A percentile compares a stretch with the other conserved stretches of the same genome.
phyloP scores from a whole-genome alignment of 2,888 invertebrate species.

The Galerucella pusilla region DNA sequence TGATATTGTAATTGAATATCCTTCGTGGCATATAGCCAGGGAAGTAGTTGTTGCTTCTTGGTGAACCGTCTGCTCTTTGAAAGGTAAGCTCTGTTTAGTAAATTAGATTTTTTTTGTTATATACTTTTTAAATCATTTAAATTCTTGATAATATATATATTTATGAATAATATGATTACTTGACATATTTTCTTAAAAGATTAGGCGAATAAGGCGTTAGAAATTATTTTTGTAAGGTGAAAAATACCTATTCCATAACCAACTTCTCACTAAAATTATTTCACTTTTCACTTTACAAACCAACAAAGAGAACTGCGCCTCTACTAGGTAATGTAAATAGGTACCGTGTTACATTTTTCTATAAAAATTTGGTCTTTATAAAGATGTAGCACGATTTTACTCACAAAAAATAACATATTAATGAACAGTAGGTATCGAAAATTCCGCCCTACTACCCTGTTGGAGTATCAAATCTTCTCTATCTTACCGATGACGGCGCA shows the following conservation, averaged over 20 bases:
- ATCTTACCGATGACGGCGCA: conserved; percentile 11
- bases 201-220: not conserved
- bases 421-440: conserved; percentile 41
- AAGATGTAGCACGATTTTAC: conserved; percentile 44
- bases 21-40: no score
- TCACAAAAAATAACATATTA: conserved; percentile 37
- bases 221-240: conserved; percentile 1
- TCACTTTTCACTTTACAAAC: not conserved
- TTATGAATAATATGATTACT: no score
- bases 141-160: no score
- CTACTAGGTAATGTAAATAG: conserved; percentile 15
- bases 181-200: no score
- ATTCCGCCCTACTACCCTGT: conserved; percentile 59
- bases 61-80: no score
- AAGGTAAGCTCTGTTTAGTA: no score
- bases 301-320: conserved; percentile 9
- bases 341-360: conserved; percentile 50
- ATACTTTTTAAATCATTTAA: no score
- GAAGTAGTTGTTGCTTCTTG: no score
- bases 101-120: no score
- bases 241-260: not conserved
- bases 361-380: conserved; percentile 42
- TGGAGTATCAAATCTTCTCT: conserved; percentile 42
- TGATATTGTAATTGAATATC: no score
- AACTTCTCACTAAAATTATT: not conserved